These are phyloP conservation scores for Trogon surrucura DNA, from an alignment of 2,113 vertebrate species.

Conservation along the genomic window DNA sequence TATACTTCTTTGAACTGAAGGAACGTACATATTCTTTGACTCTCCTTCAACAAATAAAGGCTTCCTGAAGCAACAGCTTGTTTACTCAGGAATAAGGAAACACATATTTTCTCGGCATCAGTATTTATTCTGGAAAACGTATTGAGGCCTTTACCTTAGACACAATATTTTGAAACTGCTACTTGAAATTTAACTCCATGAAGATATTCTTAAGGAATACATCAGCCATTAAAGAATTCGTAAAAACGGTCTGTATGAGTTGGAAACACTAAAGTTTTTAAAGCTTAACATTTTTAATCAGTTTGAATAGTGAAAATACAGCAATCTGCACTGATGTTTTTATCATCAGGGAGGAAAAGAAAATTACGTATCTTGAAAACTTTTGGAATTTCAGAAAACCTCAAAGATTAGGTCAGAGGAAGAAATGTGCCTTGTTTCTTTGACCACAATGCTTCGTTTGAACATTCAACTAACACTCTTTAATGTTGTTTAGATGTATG, in stretches of 20 bases:
- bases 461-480: neutral
- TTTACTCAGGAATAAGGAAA: neutral
- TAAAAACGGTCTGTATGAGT: neutral
- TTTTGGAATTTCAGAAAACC: neutral
- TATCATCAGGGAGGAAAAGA: neutral
- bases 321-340: neutral
- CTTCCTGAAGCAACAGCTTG: neutral
- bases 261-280: neutral
- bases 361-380: fast-evolving
- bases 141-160: neutral
- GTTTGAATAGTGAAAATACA: neutral
- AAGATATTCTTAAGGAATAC: neutral
- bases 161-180: neutral
- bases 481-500: neutral
- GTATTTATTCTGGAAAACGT: neutral
- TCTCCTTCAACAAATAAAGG: neutral
- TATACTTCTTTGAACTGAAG: neutral
- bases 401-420: neutral
- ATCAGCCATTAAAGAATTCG: neutral
- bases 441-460: neutral
- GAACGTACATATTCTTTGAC: neutral
- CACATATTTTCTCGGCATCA: neutral
- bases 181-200: neutral
- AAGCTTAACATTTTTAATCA: neutral
- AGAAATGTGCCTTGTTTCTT: neutral